These are phyloP conservation scores for Drosophila pachea DNA, from an alignment of 1,140 invertebrate genomes.

Conservation along the genomic window DNA sequence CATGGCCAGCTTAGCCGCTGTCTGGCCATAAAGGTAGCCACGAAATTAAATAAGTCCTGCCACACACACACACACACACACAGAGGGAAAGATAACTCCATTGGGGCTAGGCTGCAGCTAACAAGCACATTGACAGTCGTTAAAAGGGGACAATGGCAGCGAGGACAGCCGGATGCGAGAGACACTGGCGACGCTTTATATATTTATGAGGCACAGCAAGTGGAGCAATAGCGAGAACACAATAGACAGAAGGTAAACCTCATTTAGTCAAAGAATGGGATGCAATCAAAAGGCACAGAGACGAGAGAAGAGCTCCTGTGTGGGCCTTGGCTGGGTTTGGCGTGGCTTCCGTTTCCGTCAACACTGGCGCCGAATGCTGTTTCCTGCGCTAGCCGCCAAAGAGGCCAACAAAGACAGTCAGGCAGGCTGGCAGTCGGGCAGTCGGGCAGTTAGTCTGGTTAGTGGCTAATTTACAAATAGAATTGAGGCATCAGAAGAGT, in stretches of 20 bases:
- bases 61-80: conserved; percentile 17
- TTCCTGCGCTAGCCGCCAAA: conserved; percentile 13
- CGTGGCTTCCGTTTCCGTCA: conserved; percentile 45
- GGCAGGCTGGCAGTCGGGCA: conserved; percentile 18
- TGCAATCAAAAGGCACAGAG: conserved; percentile 15
- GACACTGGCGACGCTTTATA: conserved; percentile 35
- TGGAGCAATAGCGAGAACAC: conserved; percentile 8
- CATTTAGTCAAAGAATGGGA: conserved; percentile 25
- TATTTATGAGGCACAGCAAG: conserved; percentile 36
- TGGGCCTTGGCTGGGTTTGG: conserved; percentile 3
- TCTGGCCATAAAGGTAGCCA: conserved; percentile 29
- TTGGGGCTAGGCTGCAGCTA: conserved; percentile 32
- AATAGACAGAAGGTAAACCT: conserved; percentile 40
- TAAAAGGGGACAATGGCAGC: conserved; percentile 35
- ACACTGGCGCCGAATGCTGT: conserved; percentile 22
- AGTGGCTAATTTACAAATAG: conserved; percentile 68
- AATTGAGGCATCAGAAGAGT: conserved; percentile 20
- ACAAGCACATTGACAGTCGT: conserved; percentile 45
- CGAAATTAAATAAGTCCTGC: conserved; percentile 33
- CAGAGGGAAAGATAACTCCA: neutral
- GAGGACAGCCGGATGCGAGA: conserved; percentile 17
- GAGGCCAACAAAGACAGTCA: neutral
- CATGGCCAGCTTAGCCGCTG: conserved; percentile 8
- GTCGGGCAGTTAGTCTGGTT: conserved; percentile 57
- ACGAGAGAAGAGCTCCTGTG: neutral